Conservation (phyloP, 1,140 invertebrate species). For the Conus betulinus region DNA sequence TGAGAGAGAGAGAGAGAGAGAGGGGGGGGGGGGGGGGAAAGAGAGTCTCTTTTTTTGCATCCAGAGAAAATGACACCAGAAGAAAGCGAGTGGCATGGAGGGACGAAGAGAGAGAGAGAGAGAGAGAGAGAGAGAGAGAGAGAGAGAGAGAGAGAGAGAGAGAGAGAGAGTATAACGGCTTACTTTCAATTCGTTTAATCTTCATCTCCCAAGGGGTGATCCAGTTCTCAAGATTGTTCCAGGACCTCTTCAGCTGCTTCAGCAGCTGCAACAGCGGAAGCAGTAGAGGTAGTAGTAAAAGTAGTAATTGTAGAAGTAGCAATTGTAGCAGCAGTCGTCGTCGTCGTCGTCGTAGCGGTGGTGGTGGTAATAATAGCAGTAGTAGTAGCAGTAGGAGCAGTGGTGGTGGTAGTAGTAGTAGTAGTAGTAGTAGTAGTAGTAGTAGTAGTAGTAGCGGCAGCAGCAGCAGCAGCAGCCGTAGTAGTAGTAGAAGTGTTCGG, state of each 20-base stretch:
- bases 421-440: no score
- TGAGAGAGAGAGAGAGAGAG: no score
- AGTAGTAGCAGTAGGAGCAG: background rate
- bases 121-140: background rate
- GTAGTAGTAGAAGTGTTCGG: no score
- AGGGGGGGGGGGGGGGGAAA: background rate
- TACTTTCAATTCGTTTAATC: slow-evolving; percentile 97
- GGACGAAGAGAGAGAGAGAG: background rate
- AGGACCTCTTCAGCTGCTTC: slow-evolving; percentile 88
- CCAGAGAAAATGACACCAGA: background rate
- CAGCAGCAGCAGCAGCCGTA: no score
- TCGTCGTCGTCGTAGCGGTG: background rate
- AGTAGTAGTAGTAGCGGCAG: no score
- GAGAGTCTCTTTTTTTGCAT: no score
- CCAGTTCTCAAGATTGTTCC: slow-evolving; percentile 88
- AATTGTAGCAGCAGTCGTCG: no score
- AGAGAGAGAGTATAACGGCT: slow-evolving; percentile 22
- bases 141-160: no score
- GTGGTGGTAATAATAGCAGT: slow-evolving; percentile 32
- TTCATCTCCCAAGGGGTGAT: slow-evolving; percentile 95
- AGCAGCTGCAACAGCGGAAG: slow-evolving; percentile 81
- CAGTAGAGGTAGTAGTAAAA: background rate
- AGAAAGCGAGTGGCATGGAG: background rate
- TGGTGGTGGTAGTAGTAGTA: background rate
- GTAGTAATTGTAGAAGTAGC: background rate